These are phyloP conservation scores for Antechinus stuartii DNA, from an alignment of 2,113 vertebrate species.

Conservation along the genomic window DNA sequence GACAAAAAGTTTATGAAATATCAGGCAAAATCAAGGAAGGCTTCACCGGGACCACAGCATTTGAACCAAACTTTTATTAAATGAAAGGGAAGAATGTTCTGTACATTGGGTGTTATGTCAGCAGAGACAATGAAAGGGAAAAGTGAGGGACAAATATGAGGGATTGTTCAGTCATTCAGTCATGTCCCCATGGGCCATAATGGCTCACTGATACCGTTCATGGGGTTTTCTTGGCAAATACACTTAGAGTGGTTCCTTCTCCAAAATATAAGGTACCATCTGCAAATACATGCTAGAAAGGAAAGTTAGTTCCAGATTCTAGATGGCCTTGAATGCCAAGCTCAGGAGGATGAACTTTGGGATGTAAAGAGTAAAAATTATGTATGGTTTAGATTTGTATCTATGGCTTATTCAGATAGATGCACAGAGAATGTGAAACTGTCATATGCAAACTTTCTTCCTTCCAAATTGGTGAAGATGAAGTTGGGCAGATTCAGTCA, in stretches of 20 bases:
- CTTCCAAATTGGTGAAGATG: too few relatives aligned
- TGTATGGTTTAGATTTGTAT: too few relatives aligned
- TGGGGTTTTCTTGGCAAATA: not conserved
- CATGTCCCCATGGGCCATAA: not conserved
- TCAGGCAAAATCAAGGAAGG: not conserved
- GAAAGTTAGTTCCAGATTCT: too few relatives aligned
- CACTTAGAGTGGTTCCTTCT: not conserved
- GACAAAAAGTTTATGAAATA: not conserved
- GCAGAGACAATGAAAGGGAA: not conserved
- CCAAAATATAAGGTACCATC: too few relatives aligned
- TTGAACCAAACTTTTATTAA: not conserved
- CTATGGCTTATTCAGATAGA: too few relatives aligned
- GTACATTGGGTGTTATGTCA: not conserved
- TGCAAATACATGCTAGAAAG: too few relatives aligned
- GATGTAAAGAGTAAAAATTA: too few relatives aligned
- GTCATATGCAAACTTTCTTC: too few relatives aligned
- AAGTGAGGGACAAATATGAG: not conserved
- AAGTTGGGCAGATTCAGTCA: too few relatives aligned
- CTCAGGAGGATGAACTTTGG: too few relatives aligned
- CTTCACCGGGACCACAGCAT: not conserved
- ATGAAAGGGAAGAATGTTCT: not conserved
- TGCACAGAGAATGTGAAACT: too few relatives aligned
- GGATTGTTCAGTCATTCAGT: not conserved
- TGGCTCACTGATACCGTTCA: not conserved
- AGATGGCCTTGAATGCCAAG: too few relatives aligned